Conservation (phyloP, 2,113 vertebrate species). For the Tyrannus savana region DNA sequence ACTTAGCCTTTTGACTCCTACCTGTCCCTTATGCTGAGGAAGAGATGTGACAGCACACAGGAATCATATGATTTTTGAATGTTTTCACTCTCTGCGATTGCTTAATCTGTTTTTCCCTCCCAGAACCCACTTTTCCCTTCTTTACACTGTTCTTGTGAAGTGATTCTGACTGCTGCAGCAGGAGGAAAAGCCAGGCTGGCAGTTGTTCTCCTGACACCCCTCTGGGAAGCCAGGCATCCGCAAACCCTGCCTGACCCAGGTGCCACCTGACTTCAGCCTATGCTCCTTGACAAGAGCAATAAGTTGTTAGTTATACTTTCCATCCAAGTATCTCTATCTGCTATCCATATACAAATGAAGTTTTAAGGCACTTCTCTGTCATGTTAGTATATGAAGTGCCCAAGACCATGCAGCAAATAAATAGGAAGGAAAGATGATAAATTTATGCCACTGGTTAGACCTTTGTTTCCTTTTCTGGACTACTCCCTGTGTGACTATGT, state of each 20-base stretch:
- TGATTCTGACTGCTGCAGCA: not conserved
- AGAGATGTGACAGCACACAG: not conserved
- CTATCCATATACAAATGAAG: not conserved
- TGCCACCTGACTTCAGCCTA: not conserved
- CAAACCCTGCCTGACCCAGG: not conserved
- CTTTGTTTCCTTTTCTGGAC: not conserved
- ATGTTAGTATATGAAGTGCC: not conserved
- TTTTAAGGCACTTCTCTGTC: not conserved
- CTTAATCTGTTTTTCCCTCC: not conserved
- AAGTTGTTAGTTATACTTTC: not conserved
- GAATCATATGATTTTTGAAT: not conserved
- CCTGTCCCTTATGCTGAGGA: not conserved
- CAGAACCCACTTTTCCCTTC: not conserved
- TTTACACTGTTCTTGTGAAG: not conserved
- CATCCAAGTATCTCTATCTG: not conserved
- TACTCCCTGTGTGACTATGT: not conserved
- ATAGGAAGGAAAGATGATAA: not conserved
- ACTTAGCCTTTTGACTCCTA: not conserved
- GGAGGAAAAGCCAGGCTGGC: not conserved
- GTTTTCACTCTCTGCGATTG: not conserved
- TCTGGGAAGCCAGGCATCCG: not conserved
- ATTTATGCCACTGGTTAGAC: not conserved
- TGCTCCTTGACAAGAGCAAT: not conserved
- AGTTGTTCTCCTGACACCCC: accelerated
- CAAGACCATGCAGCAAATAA: not conserved